Conservation (phyloP, 2,888 invertebrate genomes). For the Caenorhabditis sp. region DNA sequence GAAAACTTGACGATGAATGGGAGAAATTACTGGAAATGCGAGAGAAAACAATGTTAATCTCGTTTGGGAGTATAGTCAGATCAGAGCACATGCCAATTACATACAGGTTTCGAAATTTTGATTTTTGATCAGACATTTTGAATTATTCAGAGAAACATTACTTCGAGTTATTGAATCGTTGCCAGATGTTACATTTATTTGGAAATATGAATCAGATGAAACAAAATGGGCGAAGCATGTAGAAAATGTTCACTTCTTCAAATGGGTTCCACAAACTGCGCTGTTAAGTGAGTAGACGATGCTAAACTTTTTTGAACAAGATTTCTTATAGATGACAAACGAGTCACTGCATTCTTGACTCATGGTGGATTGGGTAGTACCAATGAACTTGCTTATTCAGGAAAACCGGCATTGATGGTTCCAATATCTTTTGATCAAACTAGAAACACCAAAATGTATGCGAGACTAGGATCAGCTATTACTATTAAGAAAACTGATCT, state of each 20-base stretch:
- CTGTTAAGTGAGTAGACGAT: conserved; percentile 8
- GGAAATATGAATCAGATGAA: conserved; percentile 39
- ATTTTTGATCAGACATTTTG: conserved; percentile 14
- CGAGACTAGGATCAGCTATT: conserved; percentile 25
- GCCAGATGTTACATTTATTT: conserved; percentile 33
- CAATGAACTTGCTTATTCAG: conserved; percentile 32
- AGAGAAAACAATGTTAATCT: conserved; percentile 14
- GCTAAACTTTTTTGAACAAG: too few relatives aligned
- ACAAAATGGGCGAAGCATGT: conserved; percentile 9
- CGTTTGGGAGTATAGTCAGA: conserved; percentile 27
- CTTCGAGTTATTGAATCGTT: conserved; percentile 5
- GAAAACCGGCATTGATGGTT: conserved; percentile 38
- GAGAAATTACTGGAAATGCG: conserved; percentile 8
- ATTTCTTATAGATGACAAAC: conserved; percentile 6
- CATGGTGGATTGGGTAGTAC: conserved; percentile 31
- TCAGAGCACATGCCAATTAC: conserved; percentile 9
- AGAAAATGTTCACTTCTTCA: conserved; percentile 20
- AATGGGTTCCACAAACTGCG: conserved; percentile 38
- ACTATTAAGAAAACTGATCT: conserved; percentile 25
- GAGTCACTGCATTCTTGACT: conserved; percentile 29
- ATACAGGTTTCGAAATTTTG: conserved; percentile 18
- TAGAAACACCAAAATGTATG: conserved; percentile 39
- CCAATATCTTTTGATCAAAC: conserved; percentile 41
- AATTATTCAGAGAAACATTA: conserved; percentile 24
- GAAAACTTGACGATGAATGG: conserved; percentile 12